Evolutionary conservation across 2,888 invertebrate genomes (phyloP).

Genomic region (Apamea monoglypha): DNA sequence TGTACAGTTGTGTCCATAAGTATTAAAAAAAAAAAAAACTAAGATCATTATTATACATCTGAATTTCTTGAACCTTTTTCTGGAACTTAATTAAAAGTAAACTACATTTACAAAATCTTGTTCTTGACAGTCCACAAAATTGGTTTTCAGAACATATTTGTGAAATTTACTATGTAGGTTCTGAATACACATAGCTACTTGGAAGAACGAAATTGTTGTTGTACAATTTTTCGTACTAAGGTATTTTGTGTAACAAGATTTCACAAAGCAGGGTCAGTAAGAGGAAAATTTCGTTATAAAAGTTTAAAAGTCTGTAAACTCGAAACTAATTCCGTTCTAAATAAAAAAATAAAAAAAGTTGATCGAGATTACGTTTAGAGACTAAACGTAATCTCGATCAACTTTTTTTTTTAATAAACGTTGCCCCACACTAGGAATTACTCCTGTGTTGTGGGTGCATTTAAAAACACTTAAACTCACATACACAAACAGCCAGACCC

Average conservation of each 20-base stretch:
- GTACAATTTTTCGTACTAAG: neutral
- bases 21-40: neutral
- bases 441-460: too few species aligned
- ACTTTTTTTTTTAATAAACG: too few species aligned
- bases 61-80: neutral
- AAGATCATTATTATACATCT: neutral
- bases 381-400: conserved; percentile 22
- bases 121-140: conserved; percentile 22
- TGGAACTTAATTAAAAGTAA: neutral
- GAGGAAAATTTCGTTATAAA: neutral
- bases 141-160: neutral
- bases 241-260: neutral
- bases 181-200: neutral
- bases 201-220: neutral
- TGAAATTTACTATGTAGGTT: neutral
- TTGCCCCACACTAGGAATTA: too few species aligned
- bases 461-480: too few species aligned
- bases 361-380: too few species aligned
- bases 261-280: neutral
- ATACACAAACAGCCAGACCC: too few species aligned
- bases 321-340: neutral
- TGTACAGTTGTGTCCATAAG: too few species aligned
- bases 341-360: too few species aligned
- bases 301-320: neutral
- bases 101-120: neutral